Base-by-base conservation (phyloP, 2,797 vertebrate genomes). In the Anguilla pacifica region DNA sequence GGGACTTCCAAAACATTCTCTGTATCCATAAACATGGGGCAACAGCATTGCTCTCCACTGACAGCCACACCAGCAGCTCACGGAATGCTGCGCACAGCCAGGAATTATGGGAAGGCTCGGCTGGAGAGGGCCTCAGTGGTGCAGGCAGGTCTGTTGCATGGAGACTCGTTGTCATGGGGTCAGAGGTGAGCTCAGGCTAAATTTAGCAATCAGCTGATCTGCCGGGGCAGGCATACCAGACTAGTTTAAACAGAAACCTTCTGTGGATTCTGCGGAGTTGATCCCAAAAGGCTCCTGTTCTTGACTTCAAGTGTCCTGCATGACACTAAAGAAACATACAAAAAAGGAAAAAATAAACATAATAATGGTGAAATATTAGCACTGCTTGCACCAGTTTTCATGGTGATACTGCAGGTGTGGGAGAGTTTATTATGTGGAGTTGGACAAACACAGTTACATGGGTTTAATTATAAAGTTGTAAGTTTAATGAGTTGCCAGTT, bases 141-240 rank as follows among this genome's bases (percentile, higher is more conserved):
- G 77, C 35, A 46, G 39, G 25, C 39, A 49, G 77, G 39, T 49
- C 77, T 25, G 43, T 81, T 49, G 77, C 77, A 46, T 19, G 77
- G 77, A 25, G 77, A 81, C 43, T 2, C 25, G 77, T 81, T 72
- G 10, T 46, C 13, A 72, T 46, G 64, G 85, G 85, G 72, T 51
- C 39, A 72, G 85, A 61, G 49, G 85, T 49, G n/a, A 59, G 7
- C 74, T 39, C 28, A 86, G 15, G 31, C 19, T 79, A 86, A 79
- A 86, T 81, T 43, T 81, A 61, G 35, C 11, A 39, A 51, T 35
- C 74, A 59, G 6, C 31, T 57, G 15, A 59, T 59, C 39, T 43
- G 74, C 13, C n/a, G 10, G 4, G 61, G n/a, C 25, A 74, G 59
- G 46, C 19, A 15, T 1, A 77, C 72, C 72, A 39, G 67, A 11